phyloP scores from a whole-genome alignment of 2,797 vertebrate species.

The Mastacembelus armatus region DNA sequence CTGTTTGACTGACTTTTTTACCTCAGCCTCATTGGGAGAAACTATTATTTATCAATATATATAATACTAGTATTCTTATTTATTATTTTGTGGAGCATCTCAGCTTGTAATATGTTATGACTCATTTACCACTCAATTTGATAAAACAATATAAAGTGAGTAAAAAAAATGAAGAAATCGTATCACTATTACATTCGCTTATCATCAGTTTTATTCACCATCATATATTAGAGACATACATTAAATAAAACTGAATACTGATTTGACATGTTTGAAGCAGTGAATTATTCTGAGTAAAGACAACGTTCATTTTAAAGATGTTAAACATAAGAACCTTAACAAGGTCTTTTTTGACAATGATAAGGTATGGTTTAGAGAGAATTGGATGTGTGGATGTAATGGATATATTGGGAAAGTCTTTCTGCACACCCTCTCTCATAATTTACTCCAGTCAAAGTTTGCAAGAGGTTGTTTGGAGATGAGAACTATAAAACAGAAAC shows the following conservation, averaged over 20 bases:
- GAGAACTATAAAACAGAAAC: constrained; percentile 37
- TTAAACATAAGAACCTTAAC: not conserved
- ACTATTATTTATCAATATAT: not conserved
- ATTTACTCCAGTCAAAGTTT: constrained; percentile 37
- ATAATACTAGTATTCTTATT: no score
- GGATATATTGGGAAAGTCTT: constrained; percentile 48
- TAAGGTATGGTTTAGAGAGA: constrained; percentile 3
- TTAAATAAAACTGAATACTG: not conserved
- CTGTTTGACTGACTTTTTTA: not conserved
- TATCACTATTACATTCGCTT: not conserved
- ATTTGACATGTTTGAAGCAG: not conserved
- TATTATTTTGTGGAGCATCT: constrained; percentile 1
- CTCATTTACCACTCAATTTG: not conserved
- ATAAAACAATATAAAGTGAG: not conserved
- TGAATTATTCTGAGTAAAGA: not conserved
- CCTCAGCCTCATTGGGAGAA: not conserved
- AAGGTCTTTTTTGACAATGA: not conserved
- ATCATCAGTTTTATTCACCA: not conserved
- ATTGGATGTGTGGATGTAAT: constrained; percentile 18
- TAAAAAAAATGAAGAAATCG: not conserved
- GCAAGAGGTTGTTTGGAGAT: constrained; percentile 29
- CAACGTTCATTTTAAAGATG: constrained; percentile 2
- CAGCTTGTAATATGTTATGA: not conserved
- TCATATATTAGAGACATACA: not conserved
- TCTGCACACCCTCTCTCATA: constrained; percentile 43